Evolutionary conservation across 1,140 invertebrate species (phyloP), one percentile per base, ranked within the genome.

Genomic region (Amyelois transitella): DNA sequence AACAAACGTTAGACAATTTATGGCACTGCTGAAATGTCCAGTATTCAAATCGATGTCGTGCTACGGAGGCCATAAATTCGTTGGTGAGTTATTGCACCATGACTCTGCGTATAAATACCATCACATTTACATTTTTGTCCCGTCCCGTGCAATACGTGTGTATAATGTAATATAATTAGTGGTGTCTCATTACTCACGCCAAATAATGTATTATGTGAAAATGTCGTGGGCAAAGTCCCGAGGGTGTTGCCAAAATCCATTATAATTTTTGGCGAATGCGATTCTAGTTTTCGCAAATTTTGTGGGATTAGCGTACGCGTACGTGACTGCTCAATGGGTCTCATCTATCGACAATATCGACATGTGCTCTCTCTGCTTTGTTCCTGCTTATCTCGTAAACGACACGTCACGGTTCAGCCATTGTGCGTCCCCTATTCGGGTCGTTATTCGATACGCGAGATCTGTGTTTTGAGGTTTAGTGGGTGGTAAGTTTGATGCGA

Each of bases 271-370:
- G 2, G n/a, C 3, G 18, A 50, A 12, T 43, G 43, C 58, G 51
- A 43, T 62, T 18, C 21, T 44, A 60, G 48, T 51, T 51, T 66
- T 66, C 28, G 62, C 58, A 51, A 65, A 63, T 62, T 43, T 54
- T 50, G 53, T 52, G 38, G 53, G 55, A 68, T 71, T 69, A 55
- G 55, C 52, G 54, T 53, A 28, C 62, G n/a, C 62, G 75, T 67
- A 75, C 75, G 75, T 78, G 75, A 74, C 72, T 43, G 55, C 57
- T 74, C 53, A 73, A 78, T 75, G 51, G 68, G 51, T 50, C 57
- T 53, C 54, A 64, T 64, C 55, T 53, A 58, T 55, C 45, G 56
- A 53, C 57, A 58, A 53, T 53, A 58, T 55, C 45, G 56, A 53
- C 57, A 58, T 65, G 57, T 58, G 48, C 58, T 53, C 55, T 49